Evolutionary conservation across 1,140 invertebrate genomes (phyloP).

Genomic region (Euschistus heros): DNA sequence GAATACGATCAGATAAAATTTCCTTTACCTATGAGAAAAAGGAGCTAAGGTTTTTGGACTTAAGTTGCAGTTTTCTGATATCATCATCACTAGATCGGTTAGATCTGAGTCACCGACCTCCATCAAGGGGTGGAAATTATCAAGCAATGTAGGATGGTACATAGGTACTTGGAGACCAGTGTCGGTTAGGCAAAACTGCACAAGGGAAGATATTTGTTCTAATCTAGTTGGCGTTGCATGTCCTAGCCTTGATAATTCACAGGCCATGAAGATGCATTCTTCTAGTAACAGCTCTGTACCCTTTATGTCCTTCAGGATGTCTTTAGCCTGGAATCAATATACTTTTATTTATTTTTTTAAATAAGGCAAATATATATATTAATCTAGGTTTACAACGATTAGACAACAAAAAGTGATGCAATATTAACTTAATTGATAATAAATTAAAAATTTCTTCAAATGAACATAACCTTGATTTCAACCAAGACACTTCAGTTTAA

Average conservation of each 20-base stretch:
- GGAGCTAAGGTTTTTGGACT: not conserved
- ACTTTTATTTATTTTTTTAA: too few species aligned
- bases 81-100: not conserved
- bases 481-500: too few species aligned
- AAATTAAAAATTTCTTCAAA: too few species aligned
- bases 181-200: not conserved
- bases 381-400: too few species aligned
- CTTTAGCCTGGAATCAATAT: too few species aligned
- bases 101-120: not conserved
- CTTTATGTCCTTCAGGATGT: too few species aligned
- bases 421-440: too few species aligned
- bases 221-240: not conserved
- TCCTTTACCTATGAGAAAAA: slow-evolving; percentile 1
- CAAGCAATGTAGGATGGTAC: not conserved
- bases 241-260: not conserved
- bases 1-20: too few species aligned
- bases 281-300: not conserved
- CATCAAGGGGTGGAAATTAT: not conserved
- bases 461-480: too few species aligned
- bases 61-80: not conserved
- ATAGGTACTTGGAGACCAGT: not conserved
- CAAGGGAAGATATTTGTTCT: not conserved
- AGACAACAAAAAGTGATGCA: too few species aligned
- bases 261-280: not conserved
- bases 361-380: too few species aligned